Percentiles rank a stretch among this genome's conserved stretches.
Evolutionary conservation across 2,888 invertebrate species (phyloP).

Genomic region (Nebria brevicollis): DNA sequence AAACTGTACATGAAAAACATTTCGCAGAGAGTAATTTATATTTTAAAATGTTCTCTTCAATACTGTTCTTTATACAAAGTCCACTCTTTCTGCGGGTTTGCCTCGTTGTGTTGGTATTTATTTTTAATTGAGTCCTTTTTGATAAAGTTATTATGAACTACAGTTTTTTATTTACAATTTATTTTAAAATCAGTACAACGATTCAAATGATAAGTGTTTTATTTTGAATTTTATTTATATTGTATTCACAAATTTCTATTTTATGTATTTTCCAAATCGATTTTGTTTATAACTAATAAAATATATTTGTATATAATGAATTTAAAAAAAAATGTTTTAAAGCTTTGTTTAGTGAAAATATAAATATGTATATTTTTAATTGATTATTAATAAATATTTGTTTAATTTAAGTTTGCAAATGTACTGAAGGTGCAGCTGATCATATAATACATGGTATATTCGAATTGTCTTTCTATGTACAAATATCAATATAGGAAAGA

Average conservation of each 20-base stretch:
- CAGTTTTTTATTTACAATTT: neutral
- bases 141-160: neutral
- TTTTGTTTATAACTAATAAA: too few relatives aligned
- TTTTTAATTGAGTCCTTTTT: conserved; percentile 16
- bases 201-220: too few relatives aligned
- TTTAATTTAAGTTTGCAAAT: neutral
- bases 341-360: neutral
- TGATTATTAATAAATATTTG: neutral
- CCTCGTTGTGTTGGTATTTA: neutral
- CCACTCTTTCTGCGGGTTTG: neutral
- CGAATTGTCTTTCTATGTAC: neutral
- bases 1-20: neutral
- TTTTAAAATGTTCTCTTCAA: conserved; percentile 14
- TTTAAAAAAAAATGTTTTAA: too few relatives aligned
- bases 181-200: conserved; percentile 3
- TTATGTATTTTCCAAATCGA: too few relatives aligned
- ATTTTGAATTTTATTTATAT: too few relatives aligned
- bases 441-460: neutral
- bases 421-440: neutral
- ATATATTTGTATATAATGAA: too few relatives aligned
- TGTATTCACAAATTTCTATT: too few relatives aligned
- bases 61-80: conserved; percentile 11
- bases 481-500: neutral
- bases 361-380: neutral
- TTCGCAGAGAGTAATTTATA: conserved; percentile 27